Percentiles rank a stretch among this genome's conserved stretches.
Conservation (phyloP, 2,888 invertebrate genomes). For the Trissolcus brochymenae region DNA sequence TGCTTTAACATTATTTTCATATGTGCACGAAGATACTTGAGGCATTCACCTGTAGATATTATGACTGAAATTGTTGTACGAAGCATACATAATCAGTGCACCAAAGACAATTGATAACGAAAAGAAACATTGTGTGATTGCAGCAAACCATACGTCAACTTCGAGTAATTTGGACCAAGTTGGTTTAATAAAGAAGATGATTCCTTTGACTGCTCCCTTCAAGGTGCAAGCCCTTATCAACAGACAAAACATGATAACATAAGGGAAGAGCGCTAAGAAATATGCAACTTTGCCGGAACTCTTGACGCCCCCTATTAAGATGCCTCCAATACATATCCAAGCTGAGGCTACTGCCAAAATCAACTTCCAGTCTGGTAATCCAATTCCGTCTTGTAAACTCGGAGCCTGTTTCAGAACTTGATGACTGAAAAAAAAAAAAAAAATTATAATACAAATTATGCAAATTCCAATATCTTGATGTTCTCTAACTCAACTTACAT, state of each 20-base stretch:
- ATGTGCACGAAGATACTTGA: not conserved
- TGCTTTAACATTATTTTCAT: not conserved
- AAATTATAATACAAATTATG: not conserved
- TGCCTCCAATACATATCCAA: conserved; percentile 78
- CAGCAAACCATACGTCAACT: conserved; percentile 81
- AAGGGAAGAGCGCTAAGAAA: conserved; percentile 84
- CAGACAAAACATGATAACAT: conserved; percentile 80
- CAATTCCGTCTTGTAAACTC: conserved; percentile 78
- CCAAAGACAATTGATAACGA: conserved; percentile 82
- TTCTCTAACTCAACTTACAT: conserved; percentile 61
- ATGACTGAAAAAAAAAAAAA: conserved; percentile 71
- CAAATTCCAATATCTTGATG: no score
- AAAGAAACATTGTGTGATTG: conserved; percentile 82
- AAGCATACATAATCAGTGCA: conserved; percentile 81
- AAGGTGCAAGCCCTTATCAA: conserved; percentile 80
- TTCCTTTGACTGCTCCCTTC: conserved; percentile 80
- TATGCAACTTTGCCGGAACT: conserved; percentile 83
- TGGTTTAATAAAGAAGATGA: conserved; percentile 82
- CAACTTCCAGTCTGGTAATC: conserved; percentile 79
- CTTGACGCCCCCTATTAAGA: conserved; percentile 79
- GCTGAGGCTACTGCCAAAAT: conserved; percentile 78
- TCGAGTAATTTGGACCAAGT: conserved; percentile 79
- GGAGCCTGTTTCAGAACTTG: conserved; percentile 78
- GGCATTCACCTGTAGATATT: conserved; percentile 78
- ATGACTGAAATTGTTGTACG: conserved; percentile 80